Conservation (phyloP, 2,888 invertebrate genomes). For the Drosophila neotestacea region DNA sequence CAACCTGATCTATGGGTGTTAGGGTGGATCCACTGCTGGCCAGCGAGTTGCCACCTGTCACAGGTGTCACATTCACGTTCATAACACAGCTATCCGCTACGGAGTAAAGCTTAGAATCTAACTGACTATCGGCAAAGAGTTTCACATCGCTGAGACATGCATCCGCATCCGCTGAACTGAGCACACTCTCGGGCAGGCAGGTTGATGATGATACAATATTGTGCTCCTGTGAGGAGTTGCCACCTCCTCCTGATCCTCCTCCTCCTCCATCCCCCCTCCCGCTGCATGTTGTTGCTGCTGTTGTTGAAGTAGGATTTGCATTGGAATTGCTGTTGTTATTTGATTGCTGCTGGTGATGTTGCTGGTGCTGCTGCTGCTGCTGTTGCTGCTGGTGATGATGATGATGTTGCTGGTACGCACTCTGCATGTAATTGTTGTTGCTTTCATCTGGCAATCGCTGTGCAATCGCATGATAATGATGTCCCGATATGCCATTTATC, state of each 20-base stretch:
- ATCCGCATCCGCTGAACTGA: conserved; percentile 85
- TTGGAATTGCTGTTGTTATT: conserved; percentile 58
- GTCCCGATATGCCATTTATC: conserved; percentile 94
- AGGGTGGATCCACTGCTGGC: conserved; percentile 66
- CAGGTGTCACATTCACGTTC: conserved; percentile 36
- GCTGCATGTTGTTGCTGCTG: conserved; percentile 65
- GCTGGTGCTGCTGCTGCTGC: conserved; percentile 41
- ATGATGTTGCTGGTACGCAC: conserved; percentile 85
- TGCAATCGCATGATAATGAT: conserved; percentile 94
- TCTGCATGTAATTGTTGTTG: conserved; percentile 90
- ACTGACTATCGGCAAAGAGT: conserved; percentile 87
- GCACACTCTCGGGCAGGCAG: conserved; percentile 88
- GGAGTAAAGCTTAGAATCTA: conserved; percentile 86
- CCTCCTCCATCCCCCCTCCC: conserved; percentile 54
- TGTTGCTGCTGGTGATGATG: conserved; percentile 58
- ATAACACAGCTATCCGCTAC: conserved; percentile 86
- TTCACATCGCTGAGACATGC: conserved; percentile 87
- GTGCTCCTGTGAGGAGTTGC: conserved; percentile 86
- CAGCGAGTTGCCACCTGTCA: conserved; percentile 30
- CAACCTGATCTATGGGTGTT: conserved; percentile 85
- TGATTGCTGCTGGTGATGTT: conserved; percentile 56
- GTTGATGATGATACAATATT: conserved; percentile 91
- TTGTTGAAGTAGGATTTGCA: conserved; percentile 70
- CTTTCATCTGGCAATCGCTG: conserved; percentile 91
- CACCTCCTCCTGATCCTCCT: conserved; percentile 28